Conservation (phyloP, 2,797 vertebrate genomes). For the Gambusia yucatana region DNA sequence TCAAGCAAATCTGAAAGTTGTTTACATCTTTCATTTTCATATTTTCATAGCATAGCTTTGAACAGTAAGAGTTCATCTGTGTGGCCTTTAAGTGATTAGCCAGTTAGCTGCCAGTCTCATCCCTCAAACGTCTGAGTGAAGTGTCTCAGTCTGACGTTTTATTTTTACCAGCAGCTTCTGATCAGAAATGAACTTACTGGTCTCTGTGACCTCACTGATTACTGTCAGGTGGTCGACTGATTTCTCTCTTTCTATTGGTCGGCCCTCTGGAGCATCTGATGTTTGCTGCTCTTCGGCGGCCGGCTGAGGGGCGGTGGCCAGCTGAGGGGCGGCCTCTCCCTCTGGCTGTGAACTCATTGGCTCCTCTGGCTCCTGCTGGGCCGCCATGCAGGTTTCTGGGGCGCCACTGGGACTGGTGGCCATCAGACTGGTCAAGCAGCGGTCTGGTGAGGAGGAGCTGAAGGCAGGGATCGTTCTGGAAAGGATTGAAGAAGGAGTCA, state of each 20-base stretch:
- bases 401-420: slow-evolving; percentile 35
- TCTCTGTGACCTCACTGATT: slow-evolving; percentile 50
- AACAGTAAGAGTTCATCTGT: not conserved
- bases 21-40: not conserved
- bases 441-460: slow-evolving; percentile 7
- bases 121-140: not conserved
- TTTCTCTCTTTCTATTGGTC: slow-evolving; percentile 4
- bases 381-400: slow-evolving; percentile 30
- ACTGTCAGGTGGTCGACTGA: slow-evolving; percentile 58
- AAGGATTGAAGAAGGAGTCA: not conserved
- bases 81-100: not conserved
- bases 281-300: slow-evolving; percentile 20
- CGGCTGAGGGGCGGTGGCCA: slow-evolving; percentile 47
- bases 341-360: slow-evolving; percentile 41
- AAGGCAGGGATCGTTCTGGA: slow-evolving; percentile 19
- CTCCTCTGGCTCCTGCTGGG: slow-evolving; percentile 42
- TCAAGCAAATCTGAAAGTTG: not conserved
- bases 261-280: not conserved
- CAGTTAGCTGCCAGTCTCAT: not conserved
- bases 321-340: not conserved
- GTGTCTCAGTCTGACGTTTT: not conserved
- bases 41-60: not conserved
- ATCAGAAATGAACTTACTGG: slow-evolving; percentile 45
- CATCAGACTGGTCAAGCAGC: not conserved
- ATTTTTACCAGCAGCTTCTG: not conserved